Evolutionary conservation across 23 tunicate genomes (phyloP).

Genomic region (Ciona savignyi): DNA sequence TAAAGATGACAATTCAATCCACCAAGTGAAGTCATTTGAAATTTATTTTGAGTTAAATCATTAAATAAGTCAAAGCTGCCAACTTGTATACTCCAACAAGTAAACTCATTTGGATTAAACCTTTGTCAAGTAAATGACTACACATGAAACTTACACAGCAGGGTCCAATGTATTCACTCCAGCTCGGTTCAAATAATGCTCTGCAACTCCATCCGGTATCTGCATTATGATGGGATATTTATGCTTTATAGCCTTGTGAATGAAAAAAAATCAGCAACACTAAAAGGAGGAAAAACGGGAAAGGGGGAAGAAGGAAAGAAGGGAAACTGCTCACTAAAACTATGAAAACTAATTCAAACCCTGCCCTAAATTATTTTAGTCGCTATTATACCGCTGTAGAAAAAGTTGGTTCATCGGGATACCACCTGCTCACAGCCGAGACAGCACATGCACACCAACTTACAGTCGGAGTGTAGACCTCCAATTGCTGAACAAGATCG

Average conservation of each 20-base stretch:
- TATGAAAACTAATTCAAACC: background rate
- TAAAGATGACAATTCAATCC: constrained; percentile 55
- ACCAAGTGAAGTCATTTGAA: constrained; percentile 73
- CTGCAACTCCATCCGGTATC: constrained; percentile 92
- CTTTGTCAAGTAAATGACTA: no score
- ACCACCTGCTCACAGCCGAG: background rate
- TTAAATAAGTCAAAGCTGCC: no score
- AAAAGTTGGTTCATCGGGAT: background rate
- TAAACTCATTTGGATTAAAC: no score
- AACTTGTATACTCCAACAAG: no score
- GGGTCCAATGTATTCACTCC: constrained; percentile 74
- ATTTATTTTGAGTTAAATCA: no score
- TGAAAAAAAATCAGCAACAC: background rate
- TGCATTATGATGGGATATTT: background rate
- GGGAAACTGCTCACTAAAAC: background rate
- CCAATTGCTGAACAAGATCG: constrained; percentile 54
- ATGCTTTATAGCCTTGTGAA: background rate
- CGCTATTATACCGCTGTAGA: background rate
- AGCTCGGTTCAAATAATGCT: constrained; percentile 64
- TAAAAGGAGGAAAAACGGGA: no score
- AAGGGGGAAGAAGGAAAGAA: background rate
- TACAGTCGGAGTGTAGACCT: constrained; percentile 51
- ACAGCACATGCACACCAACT: background rate
- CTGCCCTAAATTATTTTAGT: background rate
- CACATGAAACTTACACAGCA: constrained; percentile 81